Evolutionary conservation across 2,888 invertebrate genomes (phyloP).

Genomic region (Volucella inanis): DNA sequence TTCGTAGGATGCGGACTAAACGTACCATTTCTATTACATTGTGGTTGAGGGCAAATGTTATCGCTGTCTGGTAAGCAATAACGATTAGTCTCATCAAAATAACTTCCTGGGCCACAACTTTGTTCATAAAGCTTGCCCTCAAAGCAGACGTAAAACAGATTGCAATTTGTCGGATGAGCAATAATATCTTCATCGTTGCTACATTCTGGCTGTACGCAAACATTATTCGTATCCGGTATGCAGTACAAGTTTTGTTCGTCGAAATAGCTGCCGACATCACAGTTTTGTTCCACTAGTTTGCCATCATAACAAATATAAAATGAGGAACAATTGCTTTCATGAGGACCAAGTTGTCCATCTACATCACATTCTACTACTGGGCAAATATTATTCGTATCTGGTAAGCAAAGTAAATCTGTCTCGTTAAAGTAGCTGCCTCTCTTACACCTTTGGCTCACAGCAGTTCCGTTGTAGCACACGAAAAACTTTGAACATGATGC

Average conservation of each 20-base stretch:
- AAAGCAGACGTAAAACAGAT: conserved; percentile 76
- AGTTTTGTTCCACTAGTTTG: conserved; percentile 75
- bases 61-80: conserved; percentile 77
- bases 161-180: conserved; percentile 76
- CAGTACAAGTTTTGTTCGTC: conserved; percentile 53
- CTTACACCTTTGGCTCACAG: conserved; percentile 73
- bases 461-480: conserved; percentile 70
- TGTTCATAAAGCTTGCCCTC: conserved; percentile 77
- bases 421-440: conserved; percentile 76
- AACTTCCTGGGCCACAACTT: conserved; percentile 76
- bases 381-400: conserved; percentile 33
- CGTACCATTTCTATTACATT: conserved; percentile 23
- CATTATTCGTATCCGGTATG: conserved; percentile 41
- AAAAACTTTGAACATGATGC: conserved; percentile 76
- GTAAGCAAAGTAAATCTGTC: not conserved
- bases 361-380: conserved; percentile 61
- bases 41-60: conserved; percentile 75
- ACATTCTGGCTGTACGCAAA: conserved; percentile 75
- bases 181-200: conserved; percentile 74
- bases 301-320: conserved; percentile 72
- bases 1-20: conserved; percentile 23
- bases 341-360: conserved; percentile 28
- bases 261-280: conserved; percentile 77
- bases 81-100: conserved; percentile 70
- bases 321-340: conserved; percentile 30